Percentiles rank a stretch among this genome's conserved stretches.
phyloP scores from a whole-genome alignment of 1,140 invertebrate genomes.

The Euglossa dilemma region DNA sequence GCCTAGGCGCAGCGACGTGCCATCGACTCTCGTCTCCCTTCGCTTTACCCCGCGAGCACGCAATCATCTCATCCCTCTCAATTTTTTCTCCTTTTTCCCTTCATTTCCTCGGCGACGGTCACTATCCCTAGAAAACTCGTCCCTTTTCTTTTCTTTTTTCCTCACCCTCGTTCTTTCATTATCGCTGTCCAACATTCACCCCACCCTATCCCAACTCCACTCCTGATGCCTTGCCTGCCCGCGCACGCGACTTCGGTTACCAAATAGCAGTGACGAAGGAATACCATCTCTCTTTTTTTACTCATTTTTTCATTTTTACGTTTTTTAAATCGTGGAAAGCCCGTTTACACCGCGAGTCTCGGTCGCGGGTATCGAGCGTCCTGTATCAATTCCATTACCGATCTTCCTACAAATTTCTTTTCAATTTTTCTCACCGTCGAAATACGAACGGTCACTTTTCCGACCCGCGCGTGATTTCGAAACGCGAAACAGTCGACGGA shows the following conservation, averaged over 20 bases:
- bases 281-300: neutral
- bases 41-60: conserved; percentile 10
- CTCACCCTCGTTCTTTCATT: conserved; percentile 16
- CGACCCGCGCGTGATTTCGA: conserved; percentile 15
- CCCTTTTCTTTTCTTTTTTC: neutral
- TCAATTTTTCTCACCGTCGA: no score
- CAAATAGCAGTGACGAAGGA: conserved; percentile 43
- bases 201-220: neutral
- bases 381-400: neutral
- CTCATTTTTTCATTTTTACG: conserved; percentile 26
- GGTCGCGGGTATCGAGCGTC: neutral
- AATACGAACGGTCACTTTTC: neutral
- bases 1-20: conserved; percentile 44
- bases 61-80: neutral
- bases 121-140: neutral
- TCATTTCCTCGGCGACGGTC: neutral
- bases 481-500: conserved; percentile 20
- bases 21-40: conserved; percentile 22
- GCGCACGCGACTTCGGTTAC: conserved; percentile 21
- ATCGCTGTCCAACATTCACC: neutral
- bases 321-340: conserved; percentile 49
- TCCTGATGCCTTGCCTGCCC: neutral
- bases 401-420: neutral
- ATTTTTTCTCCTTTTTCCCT: neutral
- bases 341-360: conserved; percentile 59